These are phyloP conservation scores for Netelia inedita DNA, from an alignment of 2,888 invertebrate genomes.

Conservation along the genomic window DNA sequence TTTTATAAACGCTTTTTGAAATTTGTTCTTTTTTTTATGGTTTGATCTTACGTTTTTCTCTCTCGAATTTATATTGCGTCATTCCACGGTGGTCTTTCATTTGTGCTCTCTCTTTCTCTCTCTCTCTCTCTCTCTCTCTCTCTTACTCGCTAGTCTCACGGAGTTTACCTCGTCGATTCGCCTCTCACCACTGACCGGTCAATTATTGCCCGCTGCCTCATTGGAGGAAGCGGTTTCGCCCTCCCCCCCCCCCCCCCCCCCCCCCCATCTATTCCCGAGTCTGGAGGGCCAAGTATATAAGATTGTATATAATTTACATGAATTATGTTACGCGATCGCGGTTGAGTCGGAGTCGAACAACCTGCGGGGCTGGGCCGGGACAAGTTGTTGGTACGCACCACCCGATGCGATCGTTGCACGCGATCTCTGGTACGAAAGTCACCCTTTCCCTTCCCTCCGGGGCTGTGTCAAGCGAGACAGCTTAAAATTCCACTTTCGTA, in stretches of 20 bases:
- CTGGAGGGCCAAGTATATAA: slow-evolving; percentile 61
- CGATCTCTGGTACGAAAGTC: slow-evolving; percentile 29
- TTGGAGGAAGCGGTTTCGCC: slow-evolving; percentile 64
- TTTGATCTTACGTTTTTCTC: slow-evolving; percentile 5
- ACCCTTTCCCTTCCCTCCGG: neutral
- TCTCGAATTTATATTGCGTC: neutral
- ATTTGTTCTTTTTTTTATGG: no score
- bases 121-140: neutral
- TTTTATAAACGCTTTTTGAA: no score
- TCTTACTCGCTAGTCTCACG: slow-evolving; percentile 41
- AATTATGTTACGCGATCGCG: slow-evolving; percentile 68
- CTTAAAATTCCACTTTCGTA: slow-evolving; percentile 49
- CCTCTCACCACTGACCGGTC: slow-evolving; percentile 56
- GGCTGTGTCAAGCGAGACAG: slow-evolving; percentile 24
- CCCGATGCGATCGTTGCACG: slow-evolving; percentile 65
- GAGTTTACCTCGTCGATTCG: slow-evolving; percentile 51
- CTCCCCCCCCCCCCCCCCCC: slow-evolving; percentile 36
- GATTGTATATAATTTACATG: slow-evolving; percentile 71
- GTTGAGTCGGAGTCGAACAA: slow-evolving; percentile 47
- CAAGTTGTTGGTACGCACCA: slow-evolving; percentile 33
- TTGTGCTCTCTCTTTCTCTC: slow-evolving; percentile 40
- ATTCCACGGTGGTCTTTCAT: slow-evolving; percentile 72
- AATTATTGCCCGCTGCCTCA: slow-evolving; percentile 62
- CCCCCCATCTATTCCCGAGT: slow-evolving; percentile 27
- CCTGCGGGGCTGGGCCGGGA: slow-evolving; percentile 21